phyloP scores from a whole-genome alignment of 2,797 vertebrate genomes.

The Hippocampus kuda region DNA sequence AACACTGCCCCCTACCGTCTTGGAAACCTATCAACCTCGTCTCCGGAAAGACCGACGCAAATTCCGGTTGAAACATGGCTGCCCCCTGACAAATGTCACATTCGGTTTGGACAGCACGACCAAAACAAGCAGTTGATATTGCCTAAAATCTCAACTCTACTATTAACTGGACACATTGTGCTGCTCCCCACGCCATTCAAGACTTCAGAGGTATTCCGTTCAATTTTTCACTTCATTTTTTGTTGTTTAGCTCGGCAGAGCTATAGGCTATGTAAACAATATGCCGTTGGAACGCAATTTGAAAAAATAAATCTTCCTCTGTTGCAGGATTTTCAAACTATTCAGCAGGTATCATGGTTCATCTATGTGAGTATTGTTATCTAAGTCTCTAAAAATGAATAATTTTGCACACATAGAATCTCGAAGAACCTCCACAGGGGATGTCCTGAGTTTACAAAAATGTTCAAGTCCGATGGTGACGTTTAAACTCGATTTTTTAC shows the following conservation, averaged over 20 bases:
- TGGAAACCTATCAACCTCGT: accelerated
- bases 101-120: neutral
- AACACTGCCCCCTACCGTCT: conserved; percentile 37
- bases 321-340: conserved; percentile 35
- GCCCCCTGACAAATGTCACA: conserved; percentile 59
- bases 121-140: neutral
- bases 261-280: neutral
- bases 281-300: neutral
- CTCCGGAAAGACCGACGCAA: neutral
- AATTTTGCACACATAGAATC: neutral
- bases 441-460: neutral
- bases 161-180: neutral
- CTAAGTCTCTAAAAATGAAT: neutral
- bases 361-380: conserved; percentile 63
- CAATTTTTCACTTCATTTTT: neutral
- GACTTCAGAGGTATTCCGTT: neutral
- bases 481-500: too few relatives aligned
- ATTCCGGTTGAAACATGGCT: conserved; percentile 57
- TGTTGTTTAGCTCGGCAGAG: neutral
- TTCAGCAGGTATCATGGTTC: conserved; percentile 58
- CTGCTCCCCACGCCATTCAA: neutral
- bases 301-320: neutral
- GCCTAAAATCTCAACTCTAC: neutral
- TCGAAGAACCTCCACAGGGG: neutral
- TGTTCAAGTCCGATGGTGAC: too few relatives aligned